Conservation (phyloP, 2,888 invertebrate species). For the Thysanoteuthis rhombus region DNA sequence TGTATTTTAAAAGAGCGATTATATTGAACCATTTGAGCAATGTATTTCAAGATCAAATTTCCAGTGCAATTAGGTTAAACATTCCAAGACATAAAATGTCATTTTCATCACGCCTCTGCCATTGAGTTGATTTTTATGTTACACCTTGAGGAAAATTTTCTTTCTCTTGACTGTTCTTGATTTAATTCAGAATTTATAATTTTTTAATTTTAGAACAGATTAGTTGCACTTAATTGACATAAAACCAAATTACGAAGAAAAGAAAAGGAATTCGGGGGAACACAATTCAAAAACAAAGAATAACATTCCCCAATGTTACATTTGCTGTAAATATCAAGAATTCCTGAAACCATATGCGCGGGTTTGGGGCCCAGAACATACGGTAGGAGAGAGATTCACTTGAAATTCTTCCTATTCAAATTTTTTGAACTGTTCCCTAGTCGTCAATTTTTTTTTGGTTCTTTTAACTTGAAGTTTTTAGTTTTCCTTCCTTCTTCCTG, state of each 20-base stretch:
- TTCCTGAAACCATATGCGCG: background rate
- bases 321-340: background rate
- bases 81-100: no score
- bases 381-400: background rate
- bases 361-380: background rate
- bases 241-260: background rate
- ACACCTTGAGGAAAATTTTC: no score
- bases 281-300: background rate
- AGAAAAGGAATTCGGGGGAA: background rate
- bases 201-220: no score
- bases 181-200: no score
- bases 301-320: background rate
- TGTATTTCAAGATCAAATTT: no score
- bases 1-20: no score
- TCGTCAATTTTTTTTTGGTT: background rate
- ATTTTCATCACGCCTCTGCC: no score
- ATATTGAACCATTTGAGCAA: no score
- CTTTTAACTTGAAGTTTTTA: background rate
- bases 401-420: background rate
- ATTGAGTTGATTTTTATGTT: no score
- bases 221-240: no score
- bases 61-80: no score
- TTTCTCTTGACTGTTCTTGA: no score
- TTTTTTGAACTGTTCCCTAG: background rate
- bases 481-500: background rate